Percentiles rank a stretch among this genome's conserved stretches.
Conservation (phyloP, 2,888 invertebrate species). For the Boloria euphrosyne region DNA sequence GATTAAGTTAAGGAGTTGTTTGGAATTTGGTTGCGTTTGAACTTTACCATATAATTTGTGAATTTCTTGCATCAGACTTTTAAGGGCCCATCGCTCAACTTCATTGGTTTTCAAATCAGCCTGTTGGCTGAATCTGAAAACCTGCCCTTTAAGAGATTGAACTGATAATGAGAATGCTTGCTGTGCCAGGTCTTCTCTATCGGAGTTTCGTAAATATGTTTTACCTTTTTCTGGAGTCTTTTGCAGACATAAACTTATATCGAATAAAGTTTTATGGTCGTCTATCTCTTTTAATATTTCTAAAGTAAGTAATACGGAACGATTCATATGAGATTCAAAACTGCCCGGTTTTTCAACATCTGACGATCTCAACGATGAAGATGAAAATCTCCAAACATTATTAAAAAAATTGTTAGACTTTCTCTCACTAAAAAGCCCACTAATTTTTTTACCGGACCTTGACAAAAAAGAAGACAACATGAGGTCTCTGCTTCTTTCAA, state of each 20-base stretch:
- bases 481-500: slow-evolving; percentile 86
- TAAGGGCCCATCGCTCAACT: slow-evolving; percentile 73
- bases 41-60: slow-evolving; percentile 87
- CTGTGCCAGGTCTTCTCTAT: slow-evolving; percentile 90
- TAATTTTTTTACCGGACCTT: slow-evolving; percentile 85
- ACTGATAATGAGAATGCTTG: slow-evolving; percentile 89
- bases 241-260: slow-evolving; percentile 89
- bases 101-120: slow-evolving; percentile 72
- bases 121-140: slow-evolving; percentile 79
- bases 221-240: slow-evolving; percentile 93
- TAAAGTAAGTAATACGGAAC: slow-evolving; percentile 90
- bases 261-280: slow-evolving; percentile 90
- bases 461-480: slow-evolving; percentile 87
- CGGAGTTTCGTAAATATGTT: slow-evolving; percentile 92
- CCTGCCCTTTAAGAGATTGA: slow-evolving; percentile 85
- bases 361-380: slow-evolving; percentile 67
- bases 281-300: slow-evolving; percentile 90
- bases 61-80: slow-evolving; percentile 80
- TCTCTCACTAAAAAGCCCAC: slow-evolving; percentile 92
- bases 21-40: slow-evolving; percentile 83
- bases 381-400: slow-evolving; percentile 96
- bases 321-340: slow-evolving; percentile 94
- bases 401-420: slow-evolving; percentile 94
- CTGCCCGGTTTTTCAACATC: slow-evolving; percentile 97
- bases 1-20: slow-evolving; percentile 85